Evolutionary conservation across 2,888 invertebrate genomes (phyloP).

Genomic region (Trachelus tabidus): DNA sequence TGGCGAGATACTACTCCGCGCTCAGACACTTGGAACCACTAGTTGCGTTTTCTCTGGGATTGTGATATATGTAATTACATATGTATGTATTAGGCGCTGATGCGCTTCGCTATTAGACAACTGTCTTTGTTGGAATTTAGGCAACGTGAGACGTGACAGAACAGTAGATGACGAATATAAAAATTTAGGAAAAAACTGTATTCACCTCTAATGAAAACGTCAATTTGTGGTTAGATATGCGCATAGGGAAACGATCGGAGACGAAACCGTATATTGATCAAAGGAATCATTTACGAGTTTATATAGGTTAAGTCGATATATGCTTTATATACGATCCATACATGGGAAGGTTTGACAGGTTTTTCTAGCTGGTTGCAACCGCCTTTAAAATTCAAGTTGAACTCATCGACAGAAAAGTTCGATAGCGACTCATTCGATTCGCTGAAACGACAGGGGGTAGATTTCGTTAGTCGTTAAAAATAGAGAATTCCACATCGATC

Average conservation of each 20-base stretch:
- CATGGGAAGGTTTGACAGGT: neutral
- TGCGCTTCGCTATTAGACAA: neutral
- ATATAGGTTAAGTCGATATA: no score
- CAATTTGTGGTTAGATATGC: neutral
- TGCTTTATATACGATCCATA: no score
- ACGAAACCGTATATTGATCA: no score
- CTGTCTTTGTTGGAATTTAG: neutral
- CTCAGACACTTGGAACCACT: neutral
- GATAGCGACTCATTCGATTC: neutral
- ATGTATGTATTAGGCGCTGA: neutral
- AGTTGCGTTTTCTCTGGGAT: neutral
- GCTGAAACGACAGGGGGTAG: neutral
- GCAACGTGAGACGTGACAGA: neutral
- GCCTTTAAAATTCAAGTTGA: neutral
- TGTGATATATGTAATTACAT: neutral
- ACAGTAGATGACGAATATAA: neutral
- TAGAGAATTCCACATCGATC: neutral
- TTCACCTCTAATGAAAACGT: neutral
- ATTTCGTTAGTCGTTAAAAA: neutral
- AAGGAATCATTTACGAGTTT: no score
- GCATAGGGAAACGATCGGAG: neutral
- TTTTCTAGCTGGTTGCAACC: neutral
- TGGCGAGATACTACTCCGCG: neutral
- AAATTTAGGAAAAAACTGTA: neutral
- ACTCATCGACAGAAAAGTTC: neutral